These are phyloP conservation scores for Pipistrellus pipistrellus DNA, from an alignment of 2,797 vertebrate species.

Conservation along the genomic window DNA sequence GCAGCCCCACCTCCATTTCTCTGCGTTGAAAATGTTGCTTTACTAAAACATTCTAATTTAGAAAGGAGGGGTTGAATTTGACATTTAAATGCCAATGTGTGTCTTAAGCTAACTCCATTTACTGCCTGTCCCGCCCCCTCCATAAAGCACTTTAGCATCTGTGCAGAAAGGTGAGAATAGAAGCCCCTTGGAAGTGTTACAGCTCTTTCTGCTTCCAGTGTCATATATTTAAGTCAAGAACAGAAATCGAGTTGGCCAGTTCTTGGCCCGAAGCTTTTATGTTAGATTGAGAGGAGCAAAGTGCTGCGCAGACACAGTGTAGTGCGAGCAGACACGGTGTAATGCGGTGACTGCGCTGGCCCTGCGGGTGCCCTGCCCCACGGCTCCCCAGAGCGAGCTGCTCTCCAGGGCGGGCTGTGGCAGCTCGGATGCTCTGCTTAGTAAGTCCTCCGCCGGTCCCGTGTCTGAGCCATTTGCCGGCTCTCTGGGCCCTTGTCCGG, in stretches of 20 bases:
- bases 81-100: conserved; percentile 33
- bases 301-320: background rate
- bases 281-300: conserved; percentile 21
- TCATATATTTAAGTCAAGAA: conserved; percentile 5
- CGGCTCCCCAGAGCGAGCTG: background rate
- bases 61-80: background rate
- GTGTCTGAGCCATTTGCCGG: background rate
- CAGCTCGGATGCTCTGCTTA: background rate
- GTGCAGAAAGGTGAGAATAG: background rate
- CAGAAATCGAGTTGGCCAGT: background rate
- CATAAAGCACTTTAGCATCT: conserved; percentile 15
- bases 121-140: background rate
- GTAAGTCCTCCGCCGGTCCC: background rate
- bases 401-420: background rate
- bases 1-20: background rate
- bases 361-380: background rate
- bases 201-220: background rate
- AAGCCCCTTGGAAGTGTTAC: background rate
- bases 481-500: background rate
- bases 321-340: no score
- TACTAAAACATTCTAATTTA: conserved; percentile 23
- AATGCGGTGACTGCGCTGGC: background rate
- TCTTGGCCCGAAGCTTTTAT: conserved; percentile 8
- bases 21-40: conserved; percentile 42
- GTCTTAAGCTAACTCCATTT: conserved; percentile 9